Evolutionary conservation across 1,140 invertebrate species (phyloP).

Genomic region (Campoletis sonorensis): DNA sequence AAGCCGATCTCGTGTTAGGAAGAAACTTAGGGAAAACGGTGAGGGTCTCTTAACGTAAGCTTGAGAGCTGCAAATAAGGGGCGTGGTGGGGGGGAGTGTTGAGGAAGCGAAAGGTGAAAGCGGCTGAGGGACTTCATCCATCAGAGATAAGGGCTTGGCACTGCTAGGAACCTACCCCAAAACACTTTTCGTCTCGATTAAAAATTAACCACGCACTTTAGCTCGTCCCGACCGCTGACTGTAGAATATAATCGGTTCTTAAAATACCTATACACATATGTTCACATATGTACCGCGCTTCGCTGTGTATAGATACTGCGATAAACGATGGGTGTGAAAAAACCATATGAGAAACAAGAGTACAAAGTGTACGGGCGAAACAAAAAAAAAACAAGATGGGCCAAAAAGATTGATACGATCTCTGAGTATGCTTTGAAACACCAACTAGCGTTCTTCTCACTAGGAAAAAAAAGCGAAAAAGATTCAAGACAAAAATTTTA

Average conservation of each 20-base stretch:
- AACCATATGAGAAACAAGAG: not conserved
- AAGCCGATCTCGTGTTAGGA: not conserved
- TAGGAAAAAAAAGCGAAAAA: not conserved
- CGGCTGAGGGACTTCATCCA: constrained; percentile 23
- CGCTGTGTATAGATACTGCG: too few species aligned
- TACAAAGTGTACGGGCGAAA: not conserved
- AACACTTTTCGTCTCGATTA: constrained; percentile 58
- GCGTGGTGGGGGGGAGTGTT: too few species aligned
- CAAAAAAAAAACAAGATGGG: not conserved
- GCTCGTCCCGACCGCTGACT: constrained; percentile 43
- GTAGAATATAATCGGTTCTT: constrained; percentile 30
- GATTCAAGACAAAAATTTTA: not conserved
- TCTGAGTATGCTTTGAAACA: not conserved
- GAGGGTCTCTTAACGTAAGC: constrained; percentile 10
- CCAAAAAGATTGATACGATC: not conserved
- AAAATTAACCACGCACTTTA: constrained; percentile 60
- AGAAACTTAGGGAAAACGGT: not conserved
- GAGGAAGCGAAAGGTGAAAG: not conserved
- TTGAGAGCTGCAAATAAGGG: not conserved
- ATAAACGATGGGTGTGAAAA: constrained; percentile 23
- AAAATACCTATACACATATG: not conserved
- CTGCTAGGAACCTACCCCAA: constrained; percentile 43
- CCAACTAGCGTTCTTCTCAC: not conserved
- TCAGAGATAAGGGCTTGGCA: constrained; percentile 23
- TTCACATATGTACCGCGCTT: not conserved